phyloP scores from a whole-genome alignment of 2,797 vertebrate genomes.

The Taenioides sp. region DNA sequence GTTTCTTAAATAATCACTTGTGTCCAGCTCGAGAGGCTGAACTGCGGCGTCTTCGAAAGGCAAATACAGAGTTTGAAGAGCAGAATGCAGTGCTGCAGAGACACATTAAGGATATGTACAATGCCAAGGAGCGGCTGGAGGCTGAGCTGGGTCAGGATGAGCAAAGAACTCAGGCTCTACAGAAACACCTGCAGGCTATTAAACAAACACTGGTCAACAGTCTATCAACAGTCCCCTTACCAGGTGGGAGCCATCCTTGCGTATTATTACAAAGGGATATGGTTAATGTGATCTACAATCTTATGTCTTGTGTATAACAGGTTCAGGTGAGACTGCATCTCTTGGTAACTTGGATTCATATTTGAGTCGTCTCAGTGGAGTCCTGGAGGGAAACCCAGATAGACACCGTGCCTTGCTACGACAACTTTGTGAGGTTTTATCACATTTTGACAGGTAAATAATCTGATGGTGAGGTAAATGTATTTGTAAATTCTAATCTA shows the following conservation, averaged over 20 bases:
- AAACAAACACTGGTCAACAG: slow-evolving; percentile 90
- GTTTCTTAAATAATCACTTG: not conserved
- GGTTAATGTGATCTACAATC: not conserved
- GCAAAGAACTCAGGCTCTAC: slow-evolving; percentile 88
- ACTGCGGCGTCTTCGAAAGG: slow-evolving; percentile 91
- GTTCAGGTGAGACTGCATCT: slow-evolving; percentile 91
- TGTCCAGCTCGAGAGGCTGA: slow-evolving; percentile 89
- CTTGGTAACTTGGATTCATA: slow-evolving; percentile 92
- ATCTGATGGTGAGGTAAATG: not conserved
- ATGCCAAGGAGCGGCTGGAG: slow-evolving; percentile 93
- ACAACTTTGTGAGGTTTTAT: slow-evolving; percentile 90
- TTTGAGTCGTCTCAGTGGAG: slow-evolving; percentile 88
- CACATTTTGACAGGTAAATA: slow-evolving; percentile 90
- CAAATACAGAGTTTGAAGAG: slow-evolving; percentile 96
- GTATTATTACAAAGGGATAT: not conserved
- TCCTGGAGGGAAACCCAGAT: slow-evolving; percentile 89
- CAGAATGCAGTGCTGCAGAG: slow-evolving; percentile 94
- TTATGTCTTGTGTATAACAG: slow-evolving; percentile 60
- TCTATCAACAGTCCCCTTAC: slow-evolving; percentile 90
- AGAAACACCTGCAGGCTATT: slow-evolving; percentile 89
- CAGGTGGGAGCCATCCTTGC: slow-evolving; percentile 73
- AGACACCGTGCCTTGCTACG: slow-evolving; percentile 89
- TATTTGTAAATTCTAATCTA: slow-evolving; percentile 5
- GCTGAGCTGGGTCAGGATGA: slow-evolving; percentile 93
- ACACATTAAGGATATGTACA: slow-evolving; percentile 96